These are phyloP conservation scores for Stichopus chloronotus DNA, from an alignment of 35 echinoderm and acorn worm species.

Conservation along the genomic window DNA sequence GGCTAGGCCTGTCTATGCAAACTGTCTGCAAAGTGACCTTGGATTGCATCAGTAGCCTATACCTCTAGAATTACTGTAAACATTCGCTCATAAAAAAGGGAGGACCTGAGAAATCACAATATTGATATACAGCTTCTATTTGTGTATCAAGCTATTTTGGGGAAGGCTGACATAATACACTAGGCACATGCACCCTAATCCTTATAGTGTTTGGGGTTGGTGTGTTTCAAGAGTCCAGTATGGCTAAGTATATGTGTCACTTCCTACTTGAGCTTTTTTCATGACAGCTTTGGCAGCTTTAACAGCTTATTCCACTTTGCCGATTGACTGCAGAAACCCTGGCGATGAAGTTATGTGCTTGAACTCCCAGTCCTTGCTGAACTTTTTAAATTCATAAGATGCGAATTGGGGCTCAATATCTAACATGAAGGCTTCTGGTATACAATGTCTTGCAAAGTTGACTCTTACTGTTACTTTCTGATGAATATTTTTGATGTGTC, in stretches of 20 bases:
- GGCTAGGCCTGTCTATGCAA: no score
- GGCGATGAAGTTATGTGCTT: slow-evolving; percentile 44
- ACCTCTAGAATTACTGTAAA: no score
- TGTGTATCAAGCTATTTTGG: no score
- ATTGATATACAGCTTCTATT: no score
- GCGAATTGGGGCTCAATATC: slow-evolving; percentile 62
- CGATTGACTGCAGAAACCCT: slow-evolving; percentile 35
- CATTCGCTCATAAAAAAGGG: no score
- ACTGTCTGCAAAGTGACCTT: no score
- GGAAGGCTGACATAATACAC: no score
- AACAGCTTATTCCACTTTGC: slow-evolving; percentile 28
- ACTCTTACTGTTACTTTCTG: slow-evolving; percentile 18
- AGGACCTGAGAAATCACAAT: no score
- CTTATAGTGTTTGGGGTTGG: background rate
- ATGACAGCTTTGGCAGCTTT: background rate
- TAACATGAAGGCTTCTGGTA: slow-evolving; percentile 25
- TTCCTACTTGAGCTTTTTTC: slow-evolving; percentile 18
- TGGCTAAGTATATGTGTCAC: slow-evolving; percentile 39
- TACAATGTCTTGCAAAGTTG: slow-evolving; percentile 63
- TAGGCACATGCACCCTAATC: no score
- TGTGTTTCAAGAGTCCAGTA: slow-evolving; percentile 48
- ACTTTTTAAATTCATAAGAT: slow-evolving; percentile 34
- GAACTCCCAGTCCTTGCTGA: slow-evolving; percentile 44
- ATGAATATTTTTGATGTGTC: slow-evolving; percentile 59
- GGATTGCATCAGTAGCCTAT: no score